Percentiles rank a stretch among this genome's conserved stretches.
phyloP scores from a whole-genome alignment of 2,888 invertebrate genomes.

The Ganaspis brasiliensis region DNA sequence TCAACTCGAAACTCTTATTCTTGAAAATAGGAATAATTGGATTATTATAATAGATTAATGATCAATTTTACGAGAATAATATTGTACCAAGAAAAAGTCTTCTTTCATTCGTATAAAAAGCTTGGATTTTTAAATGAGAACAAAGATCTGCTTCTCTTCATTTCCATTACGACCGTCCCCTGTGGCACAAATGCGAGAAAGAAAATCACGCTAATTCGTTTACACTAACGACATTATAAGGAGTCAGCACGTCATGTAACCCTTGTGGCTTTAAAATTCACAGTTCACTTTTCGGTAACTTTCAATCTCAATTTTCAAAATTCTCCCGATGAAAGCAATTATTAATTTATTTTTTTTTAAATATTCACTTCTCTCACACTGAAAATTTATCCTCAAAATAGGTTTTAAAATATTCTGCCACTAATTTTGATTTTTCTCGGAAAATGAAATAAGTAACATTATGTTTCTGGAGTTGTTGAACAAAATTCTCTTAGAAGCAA shows the following conservation, averaged over 20 bases:
- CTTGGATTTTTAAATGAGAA: not conserved
- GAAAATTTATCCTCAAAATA: no score
- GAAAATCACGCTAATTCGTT: conserved; percentile 72
- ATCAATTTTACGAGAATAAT: no score
- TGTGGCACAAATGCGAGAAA: conserved; percentile 58
- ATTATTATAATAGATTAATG: no score
- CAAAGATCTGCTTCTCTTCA: not conserved
- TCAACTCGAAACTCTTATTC: no score
- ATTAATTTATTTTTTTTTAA: no score
- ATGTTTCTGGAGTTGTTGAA: not conserved
- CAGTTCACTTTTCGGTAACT: conserved; percentile 8
- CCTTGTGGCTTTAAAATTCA: conserved; percentile 3
- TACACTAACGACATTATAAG: conserved; percentile 76
- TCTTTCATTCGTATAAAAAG: not conserved
- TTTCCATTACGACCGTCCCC: conserved; percentile 39
- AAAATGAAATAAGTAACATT: not conserved
- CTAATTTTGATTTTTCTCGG: not conserved
- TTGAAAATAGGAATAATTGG: no score
- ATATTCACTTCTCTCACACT: no score
- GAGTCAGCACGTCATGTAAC: conserved; percentile 61
- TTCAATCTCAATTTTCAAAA: not conserved
- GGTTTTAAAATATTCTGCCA: not conserved
- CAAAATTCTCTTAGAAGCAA: conserved; percentile 2
- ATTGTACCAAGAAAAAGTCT: no score
- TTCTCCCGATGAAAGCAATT: no score